Evolutionary conservation across 2,888 invertebrate species (phyloP), one percentile per base, ranked within the genome.

Genomic region (Perizoma flavofasciatum): DNA sequence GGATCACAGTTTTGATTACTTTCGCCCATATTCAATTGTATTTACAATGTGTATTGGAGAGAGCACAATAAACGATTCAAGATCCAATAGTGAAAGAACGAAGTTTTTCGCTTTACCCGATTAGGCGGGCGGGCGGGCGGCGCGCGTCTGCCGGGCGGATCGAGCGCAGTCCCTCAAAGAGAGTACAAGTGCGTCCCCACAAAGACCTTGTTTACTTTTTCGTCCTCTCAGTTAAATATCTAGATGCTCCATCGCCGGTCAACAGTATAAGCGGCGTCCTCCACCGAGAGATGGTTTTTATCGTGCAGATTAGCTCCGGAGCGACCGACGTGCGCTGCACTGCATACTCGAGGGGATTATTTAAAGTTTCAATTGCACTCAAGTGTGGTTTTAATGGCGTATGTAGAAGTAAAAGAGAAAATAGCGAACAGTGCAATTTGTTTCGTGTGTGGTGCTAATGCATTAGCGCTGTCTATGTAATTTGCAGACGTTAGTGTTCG

Each of bases 141-240:
- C 62, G 69, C 65, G 67, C 71, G 66, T 63, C 69, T 69, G 62
- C 69, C 64, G 68, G 59, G 58, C 58, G 63, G 58, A 68, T 68
- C 75, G 71, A 66, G 75, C 78, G 69, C 69, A 71, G 68, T 66
- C 69, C 68, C 65, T 68, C 71, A 68, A 72, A 69, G 71, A 68
- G 67, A 60, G 69, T 70, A 68, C 69, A 65, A 67, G 63, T 68
- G 66, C 70, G 55, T 65, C 63, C 71, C 72, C 69, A 73, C 78
- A 83, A 80, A 83, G 79, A 75, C 76, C 73, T 74, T 83, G 82
- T 83, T 83, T 83, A 80, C 82, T 82, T 81, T 83, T 83, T 77
- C 74, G 72, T 78, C 72, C 74, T 75, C 74, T 69, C 78, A 73
- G 80, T 81, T 82, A 81, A 83, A 83, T 83, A 84, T 85, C 83